A percentile compares a stretch with the other conserved stretches of the same genome.
phyloP scores from a whole-genome alignment of 2,113 vertebrate genomes.

The Desmodus rotundus region DNA sequence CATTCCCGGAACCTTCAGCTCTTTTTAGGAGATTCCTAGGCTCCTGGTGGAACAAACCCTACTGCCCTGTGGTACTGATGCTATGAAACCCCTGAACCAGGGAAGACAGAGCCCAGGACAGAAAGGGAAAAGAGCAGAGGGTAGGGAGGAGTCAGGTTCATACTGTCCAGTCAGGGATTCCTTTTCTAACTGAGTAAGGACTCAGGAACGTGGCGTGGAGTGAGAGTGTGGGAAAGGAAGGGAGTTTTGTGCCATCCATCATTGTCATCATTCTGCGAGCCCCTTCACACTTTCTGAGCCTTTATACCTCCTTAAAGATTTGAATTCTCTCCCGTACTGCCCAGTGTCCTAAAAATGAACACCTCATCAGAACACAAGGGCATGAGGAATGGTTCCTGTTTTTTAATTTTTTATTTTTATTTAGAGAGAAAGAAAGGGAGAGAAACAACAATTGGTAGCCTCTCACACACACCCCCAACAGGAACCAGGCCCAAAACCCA shows the following conservation, averaged over 20 bases:
- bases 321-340: not conserved
- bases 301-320: not conserved
- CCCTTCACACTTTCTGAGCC: not conserved
- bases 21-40: not conserved
- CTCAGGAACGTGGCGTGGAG: not conserved
- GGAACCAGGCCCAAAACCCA: too few relatives aligned
- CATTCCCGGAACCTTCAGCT: not conserved
- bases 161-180: not conserved
- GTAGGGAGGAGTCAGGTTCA: not conserved
- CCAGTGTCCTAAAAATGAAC: not conserved
- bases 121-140: not conserved
- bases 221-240: not conserved
- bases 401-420: too few relatives aligned
- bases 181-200: not conserved
- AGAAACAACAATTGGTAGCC: too few relatives aligned
- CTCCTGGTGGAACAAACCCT: not conserved
- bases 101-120: not conserved
- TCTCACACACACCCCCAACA: too few relatives aligned
- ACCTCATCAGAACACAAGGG: not conserved
- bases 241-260: not conserved
- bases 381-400: not conserved
- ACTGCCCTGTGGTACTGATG: not conserved
- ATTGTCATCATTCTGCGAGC: not conserved
- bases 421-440: too few relatives aligned
- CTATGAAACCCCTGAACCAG: not conserved